Base-by-base conservation (phyloP, 2,797 vertebrate genomes). In the Euphonia xanthogaster region DNA sequence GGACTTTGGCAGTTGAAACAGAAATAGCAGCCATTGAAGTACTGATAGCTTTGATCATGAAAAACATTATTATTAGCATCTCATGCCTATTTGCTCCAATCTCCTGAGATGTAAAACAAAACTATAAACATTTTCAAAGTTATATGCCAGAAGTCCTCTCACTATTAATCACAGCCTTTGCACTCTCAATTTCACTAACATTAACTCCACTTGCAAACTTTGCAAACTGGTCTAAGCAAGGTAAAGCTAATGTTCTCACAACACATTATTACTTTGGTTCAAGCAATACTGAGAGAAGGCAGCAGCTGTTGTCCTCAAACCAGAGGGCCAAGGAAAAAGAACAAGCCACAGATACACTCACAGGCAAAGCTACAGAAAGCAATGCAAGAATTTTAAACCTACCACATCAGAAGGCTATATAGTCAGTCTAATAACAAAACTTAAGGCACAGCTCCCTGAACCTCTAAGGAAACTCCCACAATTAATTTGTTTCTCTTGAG, bases 41-140 rank as follows among this genome's bases (percentile, higher is more conserved):
- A 78, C 81, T 51, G 44, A 40, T 75, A 94, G 20, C 54, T 95
- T 94, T 93, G 76, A 95, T 90, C n/a, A 42, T 42, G 33, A 73
- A 90, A 81, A 88, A 33, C 57, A 75, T 40, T 24, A 74, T 68
- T 31, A 70, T 92, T 86, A 95, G 33, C 40, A 92, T 79, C 76
- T 94, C 79, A 17, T 12, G 14, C 54, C 88, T 83, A 88, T 61
- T 92, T 84, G 60, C 33, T 33, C 40, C 72, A 65, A 22, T 67
- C 31, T 54, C 68, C 7, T 1, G 8, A 83, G 68, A 94, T 6
- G n/a, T 39, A 88, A 87, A 88, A 85, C 30, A 84, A 55, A 86
- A 92, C 77, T 20, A 68, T 20, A 84, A 93, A 40, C 55, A 72
- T 23, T 91, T 88, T 66, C 62, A 48, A 83, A 88, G 57, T 40